These are phyloP conservation scores for Exocentrus adspersus DNA, from an alignment of 2,888 invertebrate genomes.

Conservation along the genomic window DNA sequence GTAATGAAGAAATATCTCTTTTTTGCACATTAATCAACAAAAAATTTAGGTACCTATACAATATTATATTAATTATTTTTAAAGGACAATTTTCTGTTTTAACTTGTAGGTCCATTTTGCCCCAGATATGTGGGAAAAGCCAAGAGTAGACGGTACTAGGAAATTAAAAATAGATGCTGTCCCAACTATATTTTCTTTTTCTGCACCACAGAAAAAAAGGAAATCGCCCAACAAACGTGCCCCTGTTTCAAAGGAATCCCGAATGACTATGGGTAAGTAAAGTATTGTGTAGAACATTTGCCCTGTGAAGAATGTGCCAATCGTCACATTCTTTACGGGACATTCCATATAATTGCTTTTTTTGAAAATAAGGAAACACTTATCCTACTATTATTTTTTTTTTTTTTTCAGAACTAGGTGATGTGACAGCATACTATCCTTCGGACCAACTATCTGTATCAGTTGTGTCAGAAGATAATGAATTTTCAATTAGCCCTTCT, in stretches of 20 bases:
- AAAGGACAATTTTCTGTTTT: background rate
- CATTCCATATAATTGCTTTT: background rate
- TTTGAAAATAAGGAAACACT: background rate
- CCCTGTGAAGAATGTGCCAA: background rate
- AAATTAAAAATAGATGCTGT: constrained; percentile 32
- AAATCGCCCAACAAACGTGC: background rate
- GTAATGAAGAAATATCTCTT: too few species aligned
- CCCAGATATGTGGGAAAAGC: constrained; percentile 37
- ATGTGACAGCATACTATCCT: background rate
- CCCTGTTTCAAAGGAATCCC: background rate
- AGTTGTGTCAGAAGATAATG: background rate
- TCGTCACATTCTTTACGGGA: background rate
- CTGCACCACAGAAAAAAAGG: constrained; percentile 10
- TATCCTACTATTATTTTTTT: background rate
- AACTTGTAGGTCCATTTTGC: constrained; percentile 33
- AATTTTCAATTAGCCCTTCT: background rate
- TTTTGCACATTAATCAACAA: too few species aligned
- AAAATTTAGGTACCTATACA: too few species aligned
- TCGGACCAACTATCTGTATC: background rate
- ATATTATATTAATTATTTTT: too few species aligned
- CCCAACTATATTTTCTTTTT: constrained; percentile 29
- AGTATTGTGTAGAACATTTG: background rate
- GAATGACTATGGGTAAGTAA: background rate
- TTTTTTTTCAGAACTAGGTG: background rate
- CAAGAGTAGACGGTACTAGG: constrained; percentile 32